Evolutionary conservation across 2,797 vertebrate species (phyloP), one percentile per base, ranked within the genome.

Genomic region (Echiichthys vipera): DNA sequence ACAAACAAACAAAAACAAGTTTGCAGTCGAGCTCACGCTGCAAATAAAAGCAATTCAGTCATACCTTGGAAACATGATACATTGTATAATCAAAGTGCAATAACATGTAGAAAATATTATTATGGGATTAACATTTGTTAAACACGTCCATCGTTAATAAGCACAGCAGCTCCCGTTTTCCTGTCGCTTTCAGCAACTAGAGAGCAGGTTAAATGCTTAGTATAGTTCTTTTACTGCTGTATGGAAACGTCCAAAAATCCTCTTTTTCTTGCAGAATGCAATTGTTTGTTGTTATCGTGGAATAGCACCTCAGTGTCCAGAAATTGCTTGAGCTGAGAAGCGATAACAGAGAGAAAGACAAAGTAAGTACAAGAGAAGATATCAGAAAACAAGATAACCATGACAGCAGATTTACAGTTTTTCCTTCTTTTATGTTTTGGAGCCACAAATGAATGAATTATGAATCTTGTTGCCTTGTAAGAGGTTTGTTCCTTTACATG

Each of bases 251-350:
- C 76, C 59, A 45, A 49, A 71, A 72, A 75, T 84, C 74, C n/a
- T 49, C 77, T 83, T 59, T n/a, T 78, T 81, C 64, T 61, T 64
- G 75, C 47, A 77, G 72, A 73, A 69, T 74, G 79, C 76, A 68
- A 51, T 45, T 37, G 74, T 59, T 55, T 71, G 82, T 72, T 68
- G 71, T 82, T 53, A 46, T 58, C 50, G 69, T 75, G 73, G 75
- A 85, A 73, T 80, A 93, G 92, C 92, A 94, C 90, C 94, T 94
- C 89, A 98, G 39, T 96, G 95, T 83, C 97, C 96, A 68, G 93
- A 95, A 72, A 95, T 93, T 34, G 96, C 97, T 96, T 97, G 97
- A 93, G 97, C 98, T 99, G 89, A 40, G 51, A 85, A 71, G 62
- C 9, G 58, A 88, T 22, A 40, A 65, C n/a, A n/a, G 40, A 81